phyloP scores from a whole-genome alignment of 2,113 vertebrate genomes.

The Heliornis fulica region DNA sequence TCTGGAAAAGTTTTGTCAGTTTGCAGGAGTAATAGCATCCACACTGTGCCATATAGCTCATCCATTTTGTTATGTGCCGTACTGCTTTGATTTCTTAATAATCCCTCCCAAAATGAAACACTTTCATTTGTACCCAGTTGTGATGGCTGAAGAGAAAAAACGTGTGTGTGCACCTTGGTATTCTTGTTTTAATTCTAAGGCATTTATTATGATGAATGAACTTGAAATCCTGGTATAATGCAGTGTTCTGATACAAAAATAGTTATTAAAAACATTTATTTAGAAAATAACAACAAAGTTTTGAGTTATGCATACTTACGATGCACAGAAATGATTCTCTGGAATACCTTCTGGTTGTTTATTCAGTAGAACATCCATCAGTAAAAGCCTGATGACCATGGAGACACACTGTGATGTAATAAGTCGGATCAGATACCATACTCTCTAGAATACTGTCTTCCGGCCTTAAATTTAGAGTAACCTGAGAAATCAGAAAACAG shows the following conservation, averaged over 20 bases:
- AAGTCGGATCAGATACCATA: background rate
- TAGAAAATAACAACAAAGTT: background rate
- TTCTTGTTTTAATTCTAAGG: background rate
- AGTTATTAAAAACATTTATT: background rate
- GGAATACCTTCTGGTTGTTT: background rate
- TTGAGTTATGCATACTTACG: background rate
- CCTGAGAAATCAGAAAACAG: background rate
- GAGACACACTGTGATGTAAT: background rate
- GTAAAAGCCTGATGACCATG: background rate
- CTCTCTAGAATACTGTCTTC: background rate
- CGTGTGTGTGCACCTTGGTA: background rate
- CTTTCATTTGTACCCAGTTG: background rate
- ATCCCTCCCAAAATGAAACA: background rate
- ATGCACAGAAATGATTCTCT: background rate
- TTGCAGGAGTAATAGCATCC: background rate
- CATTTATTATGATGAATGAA: background rate
- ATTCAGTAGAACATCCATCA: background rate
- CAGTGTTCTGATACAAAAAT: background rate
- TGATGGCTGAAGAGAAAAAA: background rate
- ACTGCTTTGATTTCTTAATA: background rate
- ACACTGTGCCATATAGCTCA: background rate
- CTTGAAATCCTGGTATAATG: background rate
- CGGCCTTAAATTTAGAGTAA: background rate
- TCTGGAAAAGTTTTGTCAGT: background rate
- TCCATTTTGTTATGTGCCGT: background rate